Base-by-base conservation (phyloP, 1,140 invertebrate genomes). In the Thereuonema tuberculata region DNA sequence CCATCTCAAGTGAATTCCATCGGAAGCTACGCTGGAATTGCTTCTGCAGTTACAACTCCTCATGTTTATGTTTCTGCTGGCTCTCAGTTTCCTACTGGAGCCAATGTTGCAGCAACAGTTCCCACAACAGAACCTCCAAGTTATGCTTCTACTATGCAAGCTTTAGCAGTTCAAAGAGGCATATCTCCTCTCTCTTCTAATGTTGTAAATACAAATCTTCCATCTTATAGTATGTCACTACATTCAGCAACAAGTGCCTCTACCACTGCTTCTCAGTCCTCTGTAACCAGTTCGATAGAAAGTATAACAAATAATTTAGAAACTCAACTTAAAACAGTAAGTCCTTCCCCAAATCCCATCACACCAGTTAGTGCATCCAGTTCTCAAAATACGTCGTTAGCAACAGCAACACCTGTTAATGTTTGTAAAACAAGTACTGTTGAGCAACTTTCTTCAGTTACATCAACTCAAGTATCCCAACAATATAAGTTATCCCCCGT, bases 91-190 rank as follows among this genome's bases (percentile, higher is more conserved):
- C 17, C 17, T 50, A 24, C 48, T 14, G 48, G 9, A 50, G 5
- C 9, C 23, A 20, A 17, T 50, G 48, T 50, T 9, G 48, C 21
- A 5, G 5, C 79, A 47, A 73, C 79, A 59, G 80, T 88, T 12
- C 88, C 85, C 9, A 89, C 87, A 21, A 89, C 87, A 5, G 89
- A 93, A 69, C 89, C 89, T 0, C 89, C 89, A 0, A 92, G 89
- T 69, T 93, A 93, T 70, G 87, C 88, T 1, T 89, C 85, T 60
- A 90, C 87, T 2, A 91, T 93, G 84, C 89, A 92, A 71, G 89
- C 85, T 5, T 75, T 89, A 46, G 84, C 86, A n/a, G 69, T 64
- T n/a, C 82, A 84, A 67, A 72, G 80, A 48, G 82, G 76, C 14
- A 80, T 81, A 37, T 56, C 62, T 0, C 77, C 77, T 1, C 74